These are phyloP conservation scores for Elmis aenea DNA, from an alignment of 2,888 invertebrate species.

Conservation along the genomic window DNA sequence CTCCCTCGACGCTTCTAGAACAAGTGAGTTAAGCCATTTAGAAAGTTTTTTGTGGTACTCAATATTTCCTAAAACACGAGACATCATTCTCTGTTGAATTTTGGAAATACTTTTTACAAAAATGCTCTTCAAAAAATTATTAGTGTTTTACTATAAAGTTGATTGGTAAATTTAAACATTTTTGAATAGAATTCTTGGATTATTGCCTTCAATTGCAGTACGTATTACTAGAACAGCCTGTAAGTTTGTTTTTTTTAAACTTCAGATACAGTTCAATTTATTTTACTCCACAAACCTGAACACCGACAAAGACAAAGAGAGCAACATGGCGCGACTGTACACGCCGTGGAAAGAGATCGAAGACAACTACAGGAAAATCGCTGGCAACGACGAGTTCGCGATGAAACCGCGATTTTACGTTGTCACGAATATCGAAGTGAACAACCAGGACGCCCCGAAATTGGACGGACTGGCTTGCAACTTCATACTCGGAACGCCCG, in stretches of 20 bases:
- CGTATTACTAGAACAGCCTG: too few relatives aligned
- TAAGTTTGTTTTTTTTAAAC: conserved; percentile 18
- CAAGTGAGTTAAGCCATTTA: conserved; percentile 72
- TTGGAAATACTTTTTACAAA: too few relatives aligned
- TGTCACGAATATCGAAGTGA: conserved; percentile 71
- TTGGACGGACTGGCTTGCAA: conserved; percentile 90
- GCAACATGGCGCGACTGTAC: conserved; percentile 57
- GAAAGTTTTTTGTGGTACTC: too few relatives aligned
- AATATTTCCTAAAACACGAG: too few relatives aligned
- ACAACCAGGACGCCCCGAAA: conserved; percentile 80
- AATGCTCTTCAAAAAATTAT: conserved; percentile 3
- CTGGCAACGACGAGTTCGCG: conserved; percentile 57
- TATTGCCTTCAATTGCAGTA: too few relatives aligned
- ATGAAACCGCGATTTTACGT: conserved; percentile 92
- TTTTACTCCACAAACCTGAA: conserved; percentile 63
- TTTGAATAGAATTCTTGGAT: too few relatives aligned
- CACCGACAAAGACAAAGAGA: conserved; percentile 54
- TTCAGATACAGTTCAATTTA: conserved; percentile 71
- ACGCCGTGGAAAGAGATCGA: conserved; percentile 73
- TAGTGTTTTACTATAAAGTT: too few relatives aligned
- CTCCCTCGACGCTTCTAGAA: conserved; percentile 77
- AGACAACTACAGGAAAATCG: conserved; percentile 63
- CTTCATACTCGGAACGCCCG: conserved; percentile 88
- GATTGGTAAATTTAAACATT: too few relatives aligned
- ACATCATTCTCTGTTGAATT: too few relatives aligned